Evolutionary conservation across 2,888 invertebrate genomes (phyloP).

Genomic region (Chaetogeoica ovagalla): DNA sequence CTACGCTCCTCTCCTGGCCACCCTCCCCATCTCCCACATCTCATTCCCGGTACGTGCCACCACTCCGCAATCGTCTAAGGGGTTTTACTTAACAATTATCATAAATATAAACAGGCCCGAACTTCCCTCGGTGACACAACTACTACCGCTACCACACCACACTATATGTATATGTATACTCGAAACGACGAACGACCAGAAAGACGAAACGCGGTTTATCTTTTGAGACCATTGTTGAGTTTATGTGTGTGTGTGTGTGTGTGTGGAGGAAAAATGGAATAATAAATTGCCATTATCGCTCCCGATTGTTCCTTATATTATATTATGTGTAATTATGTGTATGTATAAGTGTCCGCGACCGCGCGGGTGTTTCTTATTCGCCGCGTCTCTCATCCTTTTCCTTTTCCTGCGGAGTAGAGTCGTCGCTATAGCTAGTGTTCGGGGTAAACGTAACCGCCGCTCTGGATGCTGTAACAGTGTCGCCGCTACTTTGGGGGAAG

Average conservation of each 20-base stretch:
- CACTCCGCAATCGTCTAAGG: slow-evolving; percentile 18
- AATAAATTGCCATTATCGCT: slow-evolving; percentile 52
- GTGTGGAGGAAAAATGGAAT: slow-evolving; percentile 50
- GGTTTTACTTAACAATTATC: slow-evolving; percentile 53
- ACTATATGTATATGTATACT: too few relatives aligned
- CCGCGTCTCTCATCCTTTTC: slow-evolving; percentile 48
- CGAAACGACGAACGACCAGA: slow-evolving; percentile 4
- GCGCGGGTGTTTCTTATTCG: slow-evolving; percentile 46
- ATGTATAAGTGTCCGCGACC: slow-evolving; percentile 16
- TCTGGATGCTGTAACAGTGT: not conserved
- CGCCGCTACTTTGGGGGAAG: slow-evolving; percentile 2
- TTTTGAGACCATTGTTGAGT: slow-evolving; percentile 51
- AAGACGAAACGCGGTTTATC: slow-evolving; percentile 52
- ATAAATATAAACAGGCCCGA: slow-evolving; percentile 52
- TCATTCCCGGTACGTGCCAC: slow-evolving; percentile 38
- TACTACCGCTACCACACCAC: not conserved
- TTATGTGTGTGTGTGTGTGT: slow-evolving; percentile 21
- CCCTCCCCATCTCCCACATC: not conserved
- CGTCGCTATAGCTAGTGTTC: not conserved
- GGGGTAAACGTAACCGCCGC: not conserved
- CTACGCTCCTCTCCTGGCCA: too few relatives aligned
- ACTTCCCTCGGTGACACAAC: slow-evolving; percentile 38
- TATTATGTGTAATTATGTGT: slow-evolving; percentile 52
- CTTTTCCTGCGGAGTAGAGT: slow-evolving; percentile 34
- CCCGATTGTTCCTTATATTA: slow-evolving; percentile 53